phyloP scores from a whole-genome alignment of 2,113 vertebrate genomes.

The Natator depressus region DNA sequence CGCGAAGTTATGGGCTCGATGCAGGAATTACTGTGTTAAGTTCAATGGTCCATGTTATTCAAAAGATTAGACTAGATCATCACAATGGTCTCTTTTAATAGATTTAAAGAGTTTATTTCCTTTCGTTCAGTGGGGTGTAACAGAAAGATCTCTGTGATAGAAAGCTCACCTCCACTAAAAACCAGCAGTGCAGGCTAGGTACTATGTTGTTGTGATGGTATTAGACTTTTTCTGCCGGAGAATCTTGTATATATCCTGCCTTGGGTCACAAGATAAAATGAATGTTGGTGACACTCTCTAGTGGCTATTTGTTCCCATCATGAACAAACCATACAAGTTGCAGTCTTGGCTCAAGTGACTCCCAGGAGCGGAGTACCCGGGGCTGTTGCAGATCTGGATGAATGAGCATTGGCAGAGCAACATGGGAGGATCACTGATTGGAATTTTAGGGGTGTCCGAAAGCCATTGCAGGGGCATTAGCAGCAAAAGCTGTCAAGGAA shows the following conservation, averaged over 20 bases:
- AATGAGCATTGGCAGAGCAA: accelerated
- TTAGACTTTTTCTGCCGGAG: accelerated
- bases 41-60: no score
- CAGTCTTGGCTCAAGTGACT: accelerated
- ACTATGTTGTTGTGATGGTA: not conserved
- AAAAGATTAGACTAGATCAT: no score
- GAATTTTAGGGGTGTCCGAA: not conserved
- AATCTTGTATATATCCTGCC: not conserved
- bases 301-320: not conserved
- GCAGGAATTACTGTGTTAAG: no score
- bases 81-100: no score
- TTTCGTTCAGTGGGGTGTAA: accelerated
- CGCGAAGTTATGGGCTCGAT: no score
- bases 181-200: not conserved
- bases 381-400: not conserved
- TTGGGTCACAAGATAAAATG: accelerated
- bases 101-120: no score
- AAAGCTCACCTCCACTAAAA: not conserved
- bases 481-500: not conserved
- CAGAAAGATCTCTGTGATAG: not conserved
- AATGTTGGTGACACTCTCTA: accelerated
- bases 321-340: accelerated
- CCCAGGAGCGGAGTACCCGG: not conserved
- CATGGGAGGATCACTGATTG: not conserved
- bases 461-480: accelerated